Evolutionary conservation across 2,888 invertebrate genomes (phyloP).

Genomic region (Pediacus dermestoides): DNA sequence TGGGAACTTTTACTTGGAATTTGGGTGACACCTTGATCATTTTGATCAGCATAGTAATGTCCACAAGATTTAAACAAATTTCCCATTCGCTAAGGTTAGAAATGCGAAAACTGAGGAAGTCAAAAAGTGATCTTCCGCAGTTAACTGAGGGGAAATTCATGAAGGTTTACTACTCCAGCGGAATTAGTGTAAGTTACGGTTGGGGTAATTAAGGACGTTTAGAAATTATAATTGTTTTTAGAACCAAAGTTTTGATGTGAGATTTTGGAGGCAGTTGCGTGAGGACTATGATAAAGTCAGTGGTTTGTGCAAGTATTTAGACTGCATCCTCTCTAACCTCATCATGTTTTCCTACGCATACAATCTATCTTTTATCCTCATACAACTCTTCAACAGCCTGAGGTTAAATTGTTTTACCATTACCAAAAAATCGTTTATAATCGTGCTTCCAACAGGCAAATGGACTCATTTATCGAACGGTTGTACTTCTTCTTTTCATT

Average conservation of each 20-base stretch:
- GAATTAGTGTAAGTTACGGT: background rate
- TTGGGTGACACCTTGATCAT: constrained; percentile 69
- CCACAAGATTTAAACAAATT: constrained; percentile 58
- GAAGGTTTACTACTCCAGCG: background rate
- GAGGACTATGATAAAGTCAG: constrained; percentile 30
- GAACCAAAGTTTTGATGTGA: constrained; percentile 55
- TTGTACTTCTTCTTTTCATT: constrained; percentile 64
- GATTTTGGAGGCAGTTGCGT: constrained; percentile 30
- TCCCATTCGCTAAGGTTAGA: constrained; percentile 8
- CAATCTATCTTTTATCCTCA: constrained; percentile 32
- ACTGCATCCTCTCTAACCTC: constrained; percentile 27
- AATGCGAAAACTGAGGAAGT: background rate
- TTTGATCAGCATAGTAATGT: constrained; percentile 62
- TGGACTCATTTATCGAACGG: constrained; percentile 48
- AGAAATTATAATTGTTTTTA: constrained; percentile 23
- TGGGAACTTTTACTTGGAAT: constrained; percentile 58
- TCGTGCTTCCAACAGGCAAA: too few species aligned
- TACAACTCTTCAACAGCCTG: constrained; percentile 35
- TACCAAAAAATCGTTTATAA: constrained; percentile 11
- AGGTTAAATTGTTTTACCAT: constrained; percentile 42
- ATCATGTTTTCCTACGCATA: constrained; percentile 28
- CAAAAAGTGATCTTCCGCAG: background rate
- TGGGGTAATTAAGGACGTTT: background rate
- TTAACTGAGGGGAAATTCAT: constrained; percentile 1
- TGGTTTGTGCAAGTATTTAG: constrained; percentile 21